phyloP scores from a whole-genome alignment of 2,113 vertebrate species.

The Micronycteris hirsuta region DNA sequence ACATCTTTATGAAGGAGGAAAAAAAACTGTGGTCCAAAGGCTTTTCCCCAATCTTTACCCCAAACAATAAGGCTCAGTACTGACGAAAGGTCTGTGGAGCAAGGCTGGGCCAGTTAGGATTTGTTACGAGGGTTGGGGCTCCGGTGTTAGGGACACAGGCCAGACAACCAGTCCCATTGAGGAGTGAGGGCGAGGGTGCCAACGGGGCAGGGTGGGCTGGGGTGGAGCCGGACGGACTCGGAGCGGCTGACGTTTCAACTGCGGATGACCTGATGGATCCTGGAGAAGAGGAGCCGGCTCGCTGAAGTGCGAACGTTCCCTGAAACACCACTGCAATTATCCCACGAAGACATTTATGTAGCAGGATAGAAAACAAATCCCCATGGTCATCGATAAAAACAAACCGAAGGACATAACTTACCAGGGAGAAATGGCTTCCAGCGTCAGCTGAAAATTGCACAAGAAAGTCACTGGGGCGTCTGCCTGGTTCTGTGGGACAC shows the following conservation, averaged over 20 bases:
- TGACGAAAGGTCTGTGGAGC: neutral
- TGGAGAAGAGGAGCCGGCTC: neutral
- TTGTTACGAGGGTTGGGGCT: too few species aligned
- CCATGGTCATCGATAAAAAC: neutral
- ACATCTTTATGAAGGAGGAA: neutral
- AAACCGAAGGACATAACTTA: neutral
- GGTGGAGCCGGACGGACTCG: neutral
- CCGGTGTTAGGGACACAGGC: neutral
- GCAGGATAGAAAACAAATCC: neutral
- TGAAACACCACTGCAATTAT: neutral
- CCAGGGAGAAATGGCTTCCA: neutral
- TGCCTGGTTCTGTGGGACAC: neutral
- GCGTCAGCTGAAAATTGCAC: neutral
- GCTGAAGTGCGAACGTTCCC: neutral
- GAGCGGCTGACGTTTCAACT: neutral
- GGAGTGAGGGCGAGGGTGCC: neutral
- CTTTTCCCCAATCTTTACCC: neutral
- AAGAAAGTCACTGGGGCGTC: rapidly evolving
- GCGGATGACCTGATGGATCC: neutral
- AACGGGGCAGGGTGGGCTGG: too few species aligned
- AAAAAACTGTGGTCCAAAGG: neutral
- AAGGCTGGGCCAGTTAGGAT: neutral
- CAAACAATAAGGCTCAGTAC: neutral
- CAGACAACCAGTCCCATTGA: rapidly evolving
- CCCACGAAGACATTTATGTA: neutral